Evolutionary conservation across 1,140 invertebrate species (phyloP).

Genomic region (Lordiphosa stackelbergi): DNA sequence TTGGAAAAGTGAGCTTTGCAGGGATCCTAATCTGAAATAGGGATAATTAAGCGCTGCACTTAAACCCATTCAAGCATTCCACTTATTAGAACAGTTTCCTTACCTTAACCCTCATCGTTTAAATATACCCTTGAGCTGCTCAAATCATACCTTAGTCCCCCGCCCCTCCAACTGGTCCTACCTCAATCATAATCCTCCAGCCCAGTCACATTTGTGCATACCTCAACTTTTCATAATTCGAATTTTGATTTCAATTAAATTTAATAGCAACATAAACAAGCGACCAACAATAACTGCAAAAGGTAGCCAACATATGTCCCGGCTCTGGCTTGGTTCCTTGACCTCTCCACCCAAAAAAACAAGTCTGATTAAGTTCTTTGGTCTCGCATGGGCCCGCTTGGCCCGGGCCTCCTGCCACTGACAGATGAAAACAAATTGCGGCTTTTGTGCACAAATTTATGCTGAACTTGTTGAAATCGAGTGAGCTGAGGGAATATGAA

Average conservation of each 20-base stretch:
- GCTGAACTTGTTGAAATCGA: constrained; percentile 72
- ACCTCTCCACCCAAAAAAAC: constrained; percentile 30
- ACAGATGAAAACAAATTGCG: constrained; percentile 74
- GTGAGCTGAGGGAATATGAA: constrained; percentile 59
- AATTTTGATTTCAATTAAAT: constrained; percentile 73
- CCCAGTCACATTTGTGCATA: constrained; percentile 7
- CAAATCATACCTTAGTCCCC: neutral
- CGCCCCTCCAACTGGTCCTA: constrained; percentile 13
- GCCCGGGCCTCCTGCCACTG: constrained; percentile 22
- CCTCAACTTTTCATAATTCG: constrained; percentile 45
- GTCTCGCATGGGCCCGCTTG: constrained; percentile 19
- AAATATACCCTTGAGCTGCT: neutral
- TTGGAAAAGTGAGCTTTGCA: too few species aligned
- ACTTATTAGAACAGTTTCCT: too few species aligned
- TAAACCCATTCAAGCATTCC: too few species aligned
- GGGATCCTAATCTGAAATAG: too few species aligned
- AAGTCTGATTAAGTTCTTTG: constrained; percentile 69
- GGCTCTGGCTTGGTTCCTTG: constrained; percentile 54
- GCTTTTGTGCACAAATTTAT: constrained; percentile 74
- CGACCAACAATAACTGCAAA: constrained; percentile 30
- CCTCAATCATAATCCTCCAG: constrained; percentile 14
- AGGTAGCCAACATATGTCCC: constrained; percentile 23
- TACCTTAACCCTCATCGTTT: too few species aligned
- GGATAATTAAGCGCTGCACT: too few species aligned
- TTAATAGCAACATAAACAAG: constrained; percentile 70